These are phyloP conservation scores for Teleogryllus oceanicus DNA, from an alignment of 2,888 invertebrate genomes.

Conservation along the genomic window DNA sequence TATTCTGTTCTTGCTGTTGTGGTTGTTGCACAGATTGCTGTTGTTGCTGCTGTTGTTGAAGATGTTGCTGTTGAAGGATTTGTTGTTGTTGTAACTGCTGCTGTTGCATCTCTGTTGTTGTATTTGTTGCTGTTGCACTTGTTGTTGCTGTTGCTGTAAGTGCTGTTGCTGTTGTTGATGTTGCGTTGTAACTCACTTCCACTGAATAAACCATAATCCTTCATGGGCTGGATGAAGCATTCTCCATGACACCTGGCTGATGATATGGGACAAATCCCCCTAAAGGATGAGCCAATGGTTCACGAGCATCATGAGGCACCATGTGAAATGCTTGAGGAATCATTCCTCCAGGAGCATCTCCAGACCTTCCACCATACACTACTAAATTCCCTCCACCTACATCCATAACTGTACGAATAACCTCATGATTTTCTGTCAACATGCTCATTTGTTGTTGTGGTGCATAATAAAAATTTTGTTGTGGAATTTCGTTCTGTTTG, in stretches of 20 bases:
- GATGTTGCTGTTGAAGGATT: neutral
- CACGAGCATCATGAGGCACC: slow-evolving; percentile 28
- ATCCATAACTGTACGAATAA: slow-evolving; percentile 43
- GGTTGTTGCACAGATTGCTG: slow-evolving; percentile 21
- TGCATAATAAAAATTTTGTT: slow-evolving; percentile 31
- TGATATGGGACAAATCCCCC: slow-evolving; percentile 35
- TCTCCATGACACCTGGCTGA: slow-evolving; percentile 24
- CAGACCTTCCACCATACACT: slow-evolving; percentile 30
- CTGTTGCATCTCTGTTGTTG: slow-evolving; percentile 39
- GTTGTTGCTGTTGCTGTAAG: slow-evolving; percentile 25
- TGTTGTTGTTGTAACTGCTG: slow-evolving; percentile 19
- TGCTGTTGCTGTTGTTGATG: slow-evolving; percentile 29
- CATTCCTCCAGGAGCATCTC: neutral
- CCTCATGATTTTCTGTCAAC: slow-evolving; percentile 29
- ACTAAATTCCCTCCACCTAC: slow-evolving; percentile 50
- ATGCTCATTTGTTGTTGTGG: slow-evolving; percentile 27
- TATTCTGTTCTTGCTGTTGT: neutral
- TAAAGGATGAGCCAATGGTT: slow-evolving; percentile 24
- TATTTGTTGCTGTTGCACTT: slow-evolving; percentile 41
- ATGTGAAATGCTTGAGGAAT: slow-evolving; percentile 29
- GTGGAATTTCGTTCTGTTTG: slow-evolving; percentile 28
- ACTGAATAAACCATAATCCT: slow-evolving; percentile 32
- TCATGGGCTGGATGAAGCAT: slow-evolving; percentile 19
- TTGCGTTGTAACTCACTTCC: slow-evolving; percentile 27
- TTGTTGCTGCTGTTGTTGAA: neutral